Conservation (phyloP, 2,797 vertebrate genomes). For the Premnoplex brunnescens region DNA sequence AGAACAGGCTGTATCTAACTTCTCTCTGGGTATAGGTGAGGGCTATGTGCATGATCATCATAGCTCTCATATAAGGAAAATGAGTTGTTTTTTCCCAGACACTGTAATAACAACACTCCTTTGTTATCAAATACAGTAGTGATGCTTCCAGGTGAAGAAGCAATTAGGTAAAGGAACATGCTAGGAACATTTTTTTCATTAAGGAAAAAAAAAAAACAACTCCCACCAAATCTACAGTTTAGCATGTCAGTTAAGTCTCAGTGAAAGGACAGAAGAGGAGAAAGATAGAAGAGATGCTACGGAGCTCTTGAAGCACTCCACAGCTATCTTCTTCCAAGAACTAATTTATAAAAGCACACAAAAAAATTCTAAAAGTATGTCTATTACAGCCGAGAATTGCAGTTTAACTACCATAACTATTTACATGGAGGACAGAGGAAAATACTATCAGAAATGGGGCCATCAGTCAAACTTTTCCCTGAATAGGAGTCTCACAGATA, state of each 20-base stretch:
- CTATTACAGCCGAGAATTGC: background rate
- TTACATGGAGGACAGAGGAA: slow-evolving; percentile 24
- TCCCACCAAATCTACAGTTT: background rate
- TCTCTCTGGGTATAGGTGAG: background rate
- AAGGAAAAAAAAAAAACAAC: background rate
- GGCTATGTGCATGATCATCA: background rate
- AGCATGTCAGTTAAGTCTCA: background rate
- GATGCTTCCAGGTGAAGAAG: background rate
- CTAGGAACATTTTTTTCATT: background rate
- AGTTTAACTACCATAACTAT: slow-evolving; percentile 21
- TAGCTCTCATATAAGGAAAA: background rate
- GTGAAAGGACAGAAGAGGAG: background rate
- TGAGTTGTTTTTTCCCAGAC: background rate
- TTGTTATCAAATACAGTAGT: background rate
- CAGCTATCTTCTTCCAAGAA: background rate
- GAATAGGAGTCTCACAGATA: slow-evolving; percentile 1
- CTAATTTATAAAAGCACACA: background rate
- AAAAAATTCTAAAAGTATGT: background rate
- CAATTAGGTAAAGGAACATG: background rate
- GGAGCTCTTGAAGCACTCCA: background rate
- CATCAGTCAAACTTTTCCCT: slow-evolving; percentile 24
- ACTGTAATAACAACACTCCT: background rate
- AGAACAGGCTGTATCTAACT: background rate
- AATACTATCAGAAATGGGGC: background rate
- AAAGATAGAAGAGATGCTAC: background rate